Evolutionary conservation across 2,797 vertebrate species (phyloP).

Genomic region (Thripadectes ignobilis): DNA sequence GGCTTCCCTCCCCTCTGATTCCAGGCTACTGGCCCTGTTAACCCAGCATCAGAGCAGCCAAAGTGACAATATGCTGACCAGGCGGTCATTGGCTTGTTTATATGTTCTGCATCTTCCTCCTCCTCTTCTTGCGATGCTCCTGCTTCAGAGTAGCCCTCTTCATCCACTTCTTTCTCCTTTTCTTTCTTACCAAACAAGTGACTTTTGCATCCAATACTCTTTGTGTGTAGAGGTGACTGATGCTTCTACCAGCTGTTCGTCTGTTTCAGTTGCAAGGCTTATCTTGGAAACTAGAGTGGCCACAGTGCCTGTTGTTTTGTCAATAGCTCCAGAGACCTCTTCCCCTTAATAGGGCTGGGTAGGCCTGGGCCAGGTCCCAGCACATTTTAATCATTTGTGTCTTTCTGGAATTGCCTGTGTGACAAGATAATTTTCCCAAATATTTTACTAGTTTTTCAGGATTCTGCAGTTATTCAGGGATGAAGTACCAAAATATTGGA

Average conservation of each 20-base stretch:
- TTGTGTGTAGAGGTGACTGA: not conserved
- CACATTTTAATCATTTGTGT: not conserved
- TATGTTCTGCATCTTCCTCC: not conserved
- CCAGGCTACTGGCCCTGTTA: not conserved
- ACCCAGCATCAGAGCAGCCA: not conserved
- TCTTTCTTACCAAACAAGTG: not conserved
- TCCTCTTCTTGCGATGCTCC: not conserved
- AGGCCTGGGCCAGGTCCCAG: not conserved
- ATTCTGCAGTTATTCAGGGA: not conserved
- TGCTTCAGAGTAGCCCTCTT: not conserved
- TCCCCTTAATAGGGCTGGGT: not conserved
- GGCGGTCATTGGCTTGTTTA: not conserved
- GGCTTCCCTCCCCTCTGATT: not conserved
- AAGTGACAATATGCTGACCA: not conserved
- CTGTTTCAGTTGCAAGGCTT: not conserved
- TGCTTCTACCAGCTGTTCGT: rapidly evolving
- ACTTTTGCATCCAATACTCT: not conserved
- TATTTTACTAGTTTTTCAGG: not conserved
- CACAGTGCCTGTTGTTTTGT: not conserved
- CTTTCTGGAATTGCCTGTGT: not conserved
- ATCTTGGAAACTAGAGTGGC: not conserved
- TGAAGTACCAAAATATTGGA: not conserved
- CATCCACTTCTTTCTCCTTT: not conserved
- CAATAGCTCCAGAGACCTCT: not conserved
- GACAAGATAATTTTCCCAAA: not conserved